Evolutionary conservation across 2,888 invertebrate species (phyloP), one percentile per base, ranked within the genome.

Genomic region (Drosophila mimetica): DNA sequence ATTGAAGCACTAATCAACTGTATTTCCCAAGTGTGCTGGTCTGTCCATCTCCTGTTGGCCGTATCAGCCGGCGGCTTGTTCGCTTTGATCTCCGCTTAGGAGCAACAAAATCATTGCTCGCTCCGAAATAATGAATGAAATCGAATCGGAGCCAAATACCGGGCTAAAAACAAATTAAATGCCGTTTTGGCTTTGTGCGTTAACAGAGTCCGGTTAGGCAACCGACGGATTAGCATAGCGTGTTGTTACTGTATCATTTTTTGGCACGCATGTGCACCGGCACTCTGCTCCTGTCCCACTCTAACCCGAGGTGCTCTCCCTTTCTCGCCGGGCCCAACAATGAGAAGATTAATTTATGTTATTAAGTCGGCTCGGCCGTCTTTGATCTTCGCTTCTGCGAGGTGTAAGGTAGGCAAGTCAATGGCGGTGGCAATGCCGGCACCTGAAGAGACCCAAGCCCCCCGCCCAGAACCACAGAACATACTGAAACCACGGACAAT

Each of bases 401-500:
- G 90, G 90, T 91, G 91, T 90, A 91, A 90, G 88, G 87, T 89
- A 88, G 90, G 90, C 81, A 89, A 83, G 88, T 82, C 90, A 90
- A 90, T 90, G 90, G 90, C 89, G 84, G 90, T 90, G 90, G 89
- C 90, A 89, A 87, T 64, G 74, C 77, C 72, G 79, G 65, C 84
- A 84, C 89, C 89, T 81, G 55, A 88, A 71, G 64, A 53, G 66
- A 52, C 71, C 44, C 42, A 30, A 53, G 39, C 44, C 32, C 32
- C 58, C 42, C 37, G 37, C 53, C 55, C 50, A 32, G 51, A 60
- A 18, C 47, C 42, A 37, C 39, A 30, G 54, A 52, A n/a, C 25
- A 25, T 0, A 16, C 22, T 41, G 30, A 70, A 70, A 9, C 52
- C 48, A 44, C 52, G 44, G 64, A 60, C 42, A 57, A 86, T 86